Conservation (phyloP, 2,113 vertebrate species). For the Parus major region DNA sequence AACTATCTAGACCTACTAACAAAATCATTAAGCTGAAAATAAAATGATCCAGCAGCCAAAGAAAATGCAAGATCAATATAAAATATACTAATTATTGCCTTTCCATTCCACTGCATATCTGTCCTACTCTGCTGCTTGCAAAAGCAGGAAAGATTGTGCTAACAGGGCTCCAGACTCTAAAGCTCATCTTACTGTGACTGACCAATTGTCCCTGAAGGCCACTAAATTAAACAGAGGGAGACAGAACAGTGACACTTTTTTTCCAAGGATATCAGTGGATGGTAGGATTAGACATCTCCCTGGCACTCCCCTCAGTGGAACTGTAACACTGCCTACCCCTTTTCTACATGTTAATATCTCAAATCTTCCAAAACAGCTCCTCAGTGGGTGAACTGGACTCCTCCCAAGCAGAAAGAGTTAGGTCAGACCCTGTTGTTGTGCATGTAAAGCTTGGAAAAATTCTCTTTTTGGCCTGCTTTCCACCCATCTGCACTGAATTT, state of each 20-base stretch:
- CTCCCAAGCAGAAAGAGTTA: not conserved
- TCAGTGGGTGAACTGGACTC: fast-evolving
- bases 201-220: not conserved
- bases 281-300: not conserved
- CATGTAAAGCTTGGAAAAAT: not conserved
- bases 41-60: not conserved
- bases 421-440: not conserved
- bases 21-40: not conserved
- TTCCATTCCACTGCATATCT: not conserved
- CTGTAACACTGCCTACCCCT: not conserved
- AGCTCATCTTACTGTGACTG: not conserved
- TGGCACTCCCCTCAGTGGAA: not conserved
- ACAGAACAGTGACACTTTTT: not conserved
- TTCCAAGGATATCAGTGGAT: not conserved
- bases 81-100: conserved; percentile 4
- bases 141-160: not conserved
- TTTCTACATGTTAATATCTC: not conserved
- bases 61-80: conserved; percentile 37
- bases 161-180: not conserved
- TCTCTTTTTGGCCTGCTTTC: not conserved
- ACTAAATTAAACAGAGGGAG: conserved; percentile 5
- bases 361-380: not conserved
- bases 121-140: not conserved
- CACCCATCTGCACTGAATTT: not conserved
- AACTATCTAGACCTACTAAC: not conserved